Base-by-base conservation (phyloP, 1,140 invertebrate species). In the Drosophila bifasciata region DNA sequence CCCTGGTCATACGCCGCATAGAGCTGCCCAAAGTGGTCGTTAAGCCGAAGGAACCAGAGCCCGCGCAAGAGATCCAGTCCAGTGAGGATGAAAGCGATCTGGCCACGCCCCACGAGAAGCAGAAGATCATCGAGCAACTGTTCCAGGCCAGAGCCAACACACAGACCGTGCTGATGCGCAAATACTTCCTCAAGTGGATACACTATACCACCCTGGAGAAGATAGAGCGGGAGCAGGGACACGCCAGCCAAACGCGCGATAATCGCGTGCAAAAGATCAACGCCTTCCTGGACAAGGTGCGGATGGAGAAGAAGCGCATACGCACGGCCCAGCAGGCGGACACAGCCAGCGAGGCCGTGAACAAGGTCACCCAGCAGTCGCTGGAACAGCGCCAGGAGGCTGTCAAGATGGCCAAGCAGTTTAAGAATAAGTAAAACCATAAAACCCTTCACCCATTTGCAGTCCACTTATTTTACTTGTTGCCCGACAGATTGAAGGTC, bases 401-500 rank as follows among this genome's bases (percentile, higher is more conserved):
- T 6, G 44, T 81, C 0, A 79, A 88, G 45, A 46, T 88, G 48
- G 71, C 72, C 5, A 91, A 91, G 23, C 90, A 92, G 55, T 91
- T 84, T 16, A 83, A 91, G 41, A 91, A 90, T 40, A 90, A 91
- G 89, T 92, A 72, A 58, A n/a, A 21, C 0, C 1, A 15, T 39
- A 25, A n/a, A 32, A 7, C 9, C 9, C 19, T 21, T 0, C 5
- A 9, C 44, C 19, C 0, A n/a, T 9, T 9, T 5, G 4, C 5
- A 39, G 8, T 8, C 0, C 8, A 25, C 15, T 11, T 17, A 8
- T 17, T 9, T 25, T 17, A 25, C 1, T 13, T 25, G 8, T 44
- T 2, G 0, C 16, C 53, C 63, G 69, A 58, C 53, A 93, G 94
- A 69, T 93, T 93, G 17, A 93, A 93, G 78, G 92, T 94, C 13